Evolutionary conservation across 2,888 invertebrate species (phyloP).

Genomic region (Thereva unica): DNA sequence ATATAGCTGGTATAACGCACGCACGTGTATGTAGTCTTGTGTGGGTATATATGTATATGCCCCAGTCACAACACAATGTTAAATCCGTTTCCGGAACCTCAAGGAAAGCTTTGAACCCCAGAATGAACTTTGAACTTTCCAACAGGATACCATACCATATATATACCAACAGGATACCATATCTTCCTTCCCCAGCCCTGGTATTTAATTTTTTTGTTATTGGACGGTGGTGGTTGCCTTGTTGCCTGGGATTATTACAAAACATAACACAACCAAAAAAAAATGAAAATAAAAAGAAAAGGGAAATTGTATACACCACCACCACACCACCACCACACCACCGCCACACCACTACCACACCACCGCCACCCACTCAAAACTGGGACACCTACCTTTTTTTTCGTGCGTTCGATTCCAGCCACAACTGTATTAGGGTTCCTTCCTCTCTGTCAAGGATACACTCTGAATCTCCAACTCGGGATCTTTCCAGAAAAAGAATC

Average conservation of each 20-base stretch:
- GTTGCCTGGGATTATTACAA: too few species aligned
- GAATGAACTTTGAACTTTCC: slow-evolving; percentile 28
- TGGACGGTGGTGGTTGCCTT: too few species aligned
- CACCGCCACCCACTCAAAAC: slow-evolving; percentile 1
- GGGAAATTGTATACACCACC: too few species aligned
- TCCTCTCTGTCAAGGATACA: neutral
- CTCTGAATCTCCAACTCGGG: slow-evolving; percentile 4
- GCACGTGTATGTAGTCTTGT: neutral
- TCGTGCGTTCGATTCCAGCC: slow-evolving; percentile 13
- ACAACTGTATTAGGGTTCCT: slow-evolving; percentile 10
- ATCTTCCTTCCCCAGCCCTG: neutral
- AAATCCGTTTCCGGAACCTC: slow-evolving; percentile 30
- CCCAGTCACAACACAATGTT: slow-evolving; percentile 10
- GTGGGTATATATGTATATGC: neutral
- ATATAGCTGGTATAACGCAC: neutral
- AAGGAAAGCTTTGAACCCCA: slow-evolving; percentile 26
- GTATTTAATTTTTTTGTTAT: too few species aligned
- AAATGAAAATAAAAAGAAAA: too few species aligned
- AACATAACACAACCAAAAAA: too few species aligned
- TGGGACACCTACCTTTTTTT: slow-evolving; percentile 21
- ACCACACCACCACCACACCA: neutral
- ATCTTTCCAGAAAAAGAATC: slow-evolving; percentile 21
- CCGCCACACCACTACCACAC: neutral
- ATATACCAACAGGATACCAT: neutral
- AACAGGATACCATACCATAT: too few species aligned